phyloP scores from a whole-genome alignment of 1,140 invertebrate species.

The Drosophila kanapiae region DNA sequence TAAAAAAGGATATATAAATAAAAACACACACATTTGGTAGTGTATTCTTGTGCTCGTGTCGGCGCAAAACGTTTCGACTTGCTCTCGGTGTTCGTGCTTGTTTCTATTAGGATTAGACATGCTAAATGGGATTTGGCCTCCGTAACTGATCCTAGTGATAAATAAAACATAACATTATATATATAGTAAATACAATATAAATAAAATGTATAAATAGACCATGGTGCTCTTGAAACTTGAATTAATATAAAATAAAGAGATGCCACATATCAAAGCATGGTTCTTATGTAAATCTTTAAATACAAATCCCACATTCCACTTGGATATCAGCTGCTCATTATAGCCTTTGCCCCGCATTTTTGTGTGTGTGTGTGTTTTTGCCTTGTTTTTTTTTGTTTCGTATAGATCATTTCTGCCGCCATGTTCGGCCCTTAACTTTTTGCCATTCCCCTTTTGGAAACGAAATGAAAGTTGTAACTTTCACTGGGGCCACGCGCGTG shows the following conservation, averaged over 20 bases:
- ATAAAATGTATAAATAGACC: no score
- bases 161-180: no score
- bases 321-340: conserved; percentile 38
- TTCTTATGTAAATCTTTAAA: conserved; percentile 1
- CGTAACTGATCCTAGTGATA: conserved; percentile 21
- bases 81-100: conserved; percentile 50
- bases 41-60: conserved; percentile 21
- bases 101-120: conserved; percentile 57
- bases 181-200: no score
- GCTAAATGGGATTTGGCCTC: conserved; percentile 34
- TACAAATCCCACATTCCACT: conserved; percentile 9
- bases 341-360: conserved; percentile 35
- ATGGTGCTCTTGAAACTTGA: no score
- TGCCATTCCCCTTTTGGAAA: neutral
- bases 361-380: conserved; percentile 15
- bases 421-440: conserved; percentile 6
- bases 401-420: conserved; percentile 25
- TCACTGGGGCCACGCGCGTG: conserved; percentile 53
- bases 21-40: no score
- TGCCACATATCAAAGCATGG: no score
- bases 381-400: neutral
- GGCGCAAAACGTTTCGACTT: conserved; percentile 63
- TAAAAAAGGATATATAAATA: no score
- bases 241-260: no score
- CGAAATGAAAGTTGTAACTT: conserved; percentile 77